Evolutionary conservation across 2,113 vertebrate species (phyloP).

Genomic region (Crotalus viridis): DNA sequence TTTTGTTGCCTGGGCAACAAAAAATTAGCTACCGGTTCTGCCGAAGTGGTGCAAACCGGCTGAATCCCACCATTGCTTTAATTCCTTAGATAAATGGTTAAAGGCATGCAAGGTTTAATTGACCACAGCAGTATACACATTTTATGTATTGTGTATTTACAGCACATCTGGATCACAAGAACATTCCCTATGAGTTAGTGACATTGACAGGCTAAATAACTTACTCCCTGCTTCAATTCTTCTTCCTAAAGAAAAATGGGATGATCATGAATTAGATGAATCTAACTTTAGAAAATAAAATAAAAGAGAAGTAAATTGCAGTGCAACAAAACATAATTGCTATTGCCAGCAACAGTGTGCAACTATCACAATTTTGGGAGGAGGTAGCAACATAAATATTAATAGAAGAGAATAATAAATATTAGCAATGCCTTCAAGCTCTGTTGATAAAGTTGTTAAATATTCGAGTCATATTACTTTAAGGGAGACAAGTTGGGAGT

Average conservation of each 20-base stretch:
- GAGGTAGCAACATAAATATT: not conserved
- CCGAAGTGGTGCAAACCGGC: too few relatives aligned
- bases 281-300: slow-evolving; percentile 42
- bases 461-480: not conserved
- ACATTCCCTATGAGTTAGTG: slow-evolving; percentile 66
- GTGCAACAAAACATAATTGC: not conserved
- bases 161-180: slow-evolving; percentile 59
- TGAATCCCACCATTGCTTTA: not conserved
- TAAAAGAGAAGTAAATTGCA: slow-evolving; percentile 15
- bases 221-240: slow-evolving; percentile 87
- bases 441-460: not conserved
- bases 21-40: too few relatives aligned
- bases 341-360: not conserved
- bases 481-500: not conserved
- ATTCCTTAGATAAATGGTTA: slow-evolving; percentile 29
- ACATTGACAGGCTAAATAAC: slow-evolving; percentile 68
- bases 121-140: slow-evolving; percentile 64
- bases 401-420: not conserved
- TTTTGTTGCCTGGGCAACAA: too few relatives aligned
- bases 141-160: slow-evolving; percentile 69
- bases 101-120: slow-evolving; percentile 56
- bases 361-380: not conserved
- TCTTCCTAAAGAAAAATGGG: slow-evolving; percentile 86
- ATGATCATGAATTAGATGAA: slow-evolving; percentile 68
- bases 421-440: not conserved